Evolutionary conservation across 2,797 vertebrate genomes (phyloP).

Genomic region (Melopsittacus undulatus): DNA sequence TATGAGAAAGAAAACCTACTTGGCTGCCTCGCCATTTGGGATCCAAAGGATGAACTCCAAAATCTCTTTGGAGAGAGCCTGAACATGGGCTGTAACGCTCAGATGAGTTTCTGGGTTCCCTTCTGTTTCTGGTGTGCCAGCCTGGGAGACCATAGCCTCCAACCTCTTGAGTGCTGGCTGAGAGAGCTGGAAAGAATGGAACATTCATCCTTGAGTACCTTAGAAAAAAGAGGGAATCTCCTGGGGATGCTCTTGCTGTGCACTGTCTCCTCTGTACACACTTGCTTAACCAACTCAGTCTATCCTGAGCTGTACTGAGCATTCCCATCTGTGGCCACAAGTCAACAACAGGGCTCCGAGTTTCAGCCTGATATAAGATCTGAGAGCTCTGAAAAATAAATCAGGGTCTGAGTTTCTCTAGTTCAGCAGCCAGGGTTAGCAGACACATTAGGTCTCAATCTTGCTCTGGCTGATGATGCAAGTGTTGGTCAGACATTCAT

Average conservation of each 20-base stretch:
- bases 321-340: background rate
- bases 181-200: background rate
- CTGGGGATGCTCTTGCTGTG: background rate
- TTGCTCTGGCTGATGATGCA: background rate
- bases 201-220: background rate
- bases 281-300: background rate
- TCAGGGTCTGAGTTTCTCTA: background rate
- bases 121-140: background rate
- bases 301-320: background rate
- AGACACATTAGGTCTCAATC: background rate
- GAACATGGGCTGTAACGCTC: background rate
- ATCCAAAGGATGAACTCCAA: background rate
- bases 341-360: rapidly evolving
- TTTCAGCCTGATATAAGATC: background rate
- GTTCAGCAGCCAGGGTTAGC: background rate
- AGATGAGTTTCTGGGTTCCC: background rate
- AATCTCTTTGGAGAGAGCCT: background rate
- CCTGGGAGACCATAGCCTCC: background rate
- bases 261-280: background rate
- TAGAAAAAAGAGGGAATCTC: background rate
- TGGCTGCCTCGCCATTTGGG: background rate
- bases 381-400: background rate
- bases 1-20: background rate
- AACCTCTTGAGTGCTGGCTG: background rate
- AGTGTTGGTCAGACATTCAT: background rate